A percentile compares a stretch with the other conserved stretches of the same genome.
Conservation (phyloP, 2,113 vertebrate species). For the Brachyistius frenatus region DNA sequence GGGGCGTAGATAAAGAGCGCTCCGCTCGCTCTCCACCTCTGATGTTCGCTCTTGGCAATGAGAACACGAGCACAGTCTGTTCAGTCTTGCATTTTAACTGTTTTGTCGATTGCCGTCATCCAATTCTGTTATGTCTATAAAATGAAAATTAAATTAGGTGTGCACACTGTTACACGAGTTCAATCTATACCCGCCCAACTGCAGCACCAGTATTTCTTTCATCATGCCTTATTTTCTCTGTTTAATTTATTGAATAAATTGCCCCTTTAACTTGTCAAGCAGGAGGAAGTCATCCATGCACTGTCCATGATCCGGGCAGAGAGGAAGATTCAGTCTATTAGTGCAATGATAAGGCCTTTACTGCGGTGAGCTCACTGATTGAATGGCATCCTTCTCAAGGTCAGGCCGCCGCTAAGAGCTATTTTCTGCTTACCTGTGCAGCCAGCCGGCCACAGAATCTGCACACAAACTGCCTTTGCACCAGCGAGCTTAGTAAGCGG, state of each 20-base stretch:
- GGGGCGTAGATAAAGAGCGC: slow-evolving; percentile 48
- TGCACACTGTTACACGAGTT: slow-evolving; percentile 69
- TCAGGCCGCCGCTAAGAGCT: slow-evolving; percentile 77
- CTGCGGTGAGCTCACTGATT: slow-evolving; percentile 72
- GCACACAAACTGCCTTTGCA: slow-evolving; percentile 74
- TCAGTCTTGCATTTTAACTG: slow-evolving; percentile 71
- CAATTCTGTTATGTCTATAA: slow-evolving; percentile 72
- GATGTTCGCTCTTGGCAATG: slow-evolving; percentile 51
- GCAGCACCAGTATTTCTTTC: slow-evolving; percentile 59
- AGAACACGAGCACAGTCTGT: slow-evolving; percentile 50
- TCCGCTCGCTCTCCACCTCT: slow-evolving; percentile 36
- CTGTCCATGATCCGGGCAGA: slow-evolving; percentile 70
- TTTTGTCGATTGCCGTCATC: slow-evolving; percentile 71
- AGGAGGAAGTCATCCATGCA: slow-evolving; percentile 71
- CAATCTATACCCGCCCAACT: slow-evolving; percentile 56
- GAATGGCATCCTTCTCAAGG: slow-evolving; percentile 81
- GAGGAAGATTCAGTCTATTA: slow-evolving; percentile 77
- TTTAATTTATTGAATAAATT: slow-evolving; percentile 78
- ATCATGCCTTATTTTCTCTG: slow-evolving; percentile 67
- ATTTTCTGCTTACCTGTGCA: slow-evolving; percentile 84
- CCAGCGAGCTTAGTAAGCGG: slow-evolving; percentile 65
- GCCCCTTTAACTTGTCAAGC: slow-evolving; percentile 73
- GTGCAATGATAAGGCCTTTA: slow-evolving; percentile 77
- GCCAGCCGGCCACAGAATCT: slow-evolving; percentile 73
- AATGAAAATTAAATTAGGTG: slow-evolving; percentile 75